phyloP scores from a whole-genome alignment of 2,113 vertebrate genomes.

The Catagonus wagneri region DNA sequence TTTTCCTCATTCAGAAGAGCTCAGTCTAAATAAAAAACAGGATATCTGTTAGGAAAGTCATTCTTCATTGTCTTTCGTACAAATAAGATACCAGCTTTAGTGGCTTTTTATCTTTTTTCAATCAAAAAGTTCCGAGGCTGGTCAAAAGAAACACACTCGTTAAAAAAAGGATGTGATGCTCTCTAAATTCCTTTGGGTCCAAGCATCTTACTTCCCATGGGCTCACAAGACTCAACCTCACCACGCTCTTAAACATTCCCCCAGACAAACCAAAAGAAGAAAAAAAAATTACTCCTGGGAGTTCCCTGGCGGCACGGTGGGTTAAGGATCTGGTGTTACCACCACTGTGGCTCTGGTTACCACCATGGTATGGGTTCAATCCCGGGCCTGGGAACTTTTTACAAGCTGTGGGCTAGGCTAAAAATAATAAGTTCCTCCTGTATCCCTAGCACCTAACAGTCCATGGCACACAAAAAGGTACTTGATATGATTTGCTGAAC shows the following conservation, averaged over 20 bases:
- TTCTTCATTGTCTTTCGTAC: slow-evolving; percentile 28
- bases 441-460: neutral
- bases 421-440: neutral
- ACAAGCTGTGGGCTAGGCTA: too few relatives aligned
- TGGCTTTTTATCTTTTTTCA: slow-evolving; percentile 38
- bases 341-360: too few relatives aligned
- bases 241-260: neutral
- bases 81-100: slow-evolving; percentile 9
- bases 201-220: neutral
- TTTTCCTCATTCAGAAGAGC: slow-evolving; percentile 42
- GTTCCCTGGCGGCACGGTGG: too few relatives aligned
- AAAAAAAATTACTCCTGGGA: neutral
- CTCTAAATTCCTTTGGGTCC: neutral
- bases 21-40: slow-evolving; percentile 43
- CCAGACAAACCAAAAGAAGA: neutral
- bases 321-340: too few relatives aligned
- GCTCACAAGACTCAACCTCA: neutral
- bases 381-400: too few relatives aligned
- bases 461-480: neutral
- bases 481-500: neutral
- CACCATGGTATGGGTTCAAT: too few relatives aligned
- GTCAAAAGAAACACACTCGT: neutral
- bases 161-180: neutral
- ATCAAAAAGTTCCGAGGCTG: slow-evolving; percentile 45
- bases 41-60: slow-evolving; percentile 12